Evolutionary conservation across 2,888 invertebrate species (phyloP).

Genomic region (Parascotia fuliginaria): DNA sequence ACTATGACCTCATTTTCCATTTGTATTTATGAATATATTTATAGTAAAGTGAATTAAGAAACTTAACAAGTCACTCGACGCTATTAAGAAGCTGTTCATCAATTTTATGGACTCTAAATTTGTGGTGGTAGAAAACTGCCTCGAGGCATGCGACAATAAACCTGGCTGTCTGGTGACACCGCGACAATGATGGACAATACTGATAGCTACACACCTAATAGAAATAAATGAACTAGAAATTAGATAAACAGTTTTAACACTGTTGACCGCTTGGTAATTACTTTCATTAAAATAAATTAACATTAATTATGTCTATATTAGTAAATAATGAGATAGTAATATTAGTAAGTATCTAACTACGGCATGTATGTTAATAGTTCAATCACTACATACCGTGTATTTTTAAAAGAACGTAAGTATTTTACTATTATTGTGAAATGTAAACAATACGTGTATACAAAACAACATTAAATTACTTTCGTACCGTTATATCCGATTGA

Average conservation of each 20-base stretch:
- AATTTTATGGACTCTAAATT: slow-evolving; percentile 82
- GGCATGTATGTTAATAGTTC: no score
- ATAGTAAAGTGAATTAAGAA: slow-evolving; percentile 49
- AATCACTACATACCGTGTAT: no score
- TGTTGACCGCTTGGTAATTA: neutral
- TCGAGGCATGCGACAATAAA: slow-evolving; percentile 76
- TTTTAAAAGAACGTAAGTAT: no score
- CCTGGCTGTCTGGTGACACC: slow-evolving; percentile 69
- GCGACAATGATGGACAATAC: slow-evolving; percentile 68
- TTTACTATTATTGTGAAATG: no score
- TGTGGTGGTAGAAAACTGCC: slow-evolving; percentile 76
- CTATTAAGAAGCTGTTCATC: slow-evolving; percentile 79
- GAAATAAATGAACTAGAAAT: slow-evolving; percentile 47
- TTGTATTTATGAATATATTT: slow-evolving; percentile 35
- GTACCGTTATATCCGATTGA: neutral
- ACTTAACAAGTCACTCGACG: slow-evolving; percentile 56
- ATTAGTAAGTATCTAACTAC: no score
- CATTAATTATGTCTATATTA: no score
- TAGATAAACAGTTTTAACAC: slow-evolving; percentile 1
- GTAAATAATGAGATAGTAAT: no score
- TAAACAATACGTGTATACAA: neutral
- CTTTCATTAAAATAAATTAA: neutral
- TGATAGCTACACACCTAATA: slow-evolving; percentile 57
- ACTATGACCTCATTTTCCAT: slow-evolving; percentile 41
- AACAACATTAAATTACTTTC: neutral